These are phyloP conservation scores for Euwallacea similis DNA, from an alignment of 1,140 invertebrate species.

Conservation along the genomic window DNA sequence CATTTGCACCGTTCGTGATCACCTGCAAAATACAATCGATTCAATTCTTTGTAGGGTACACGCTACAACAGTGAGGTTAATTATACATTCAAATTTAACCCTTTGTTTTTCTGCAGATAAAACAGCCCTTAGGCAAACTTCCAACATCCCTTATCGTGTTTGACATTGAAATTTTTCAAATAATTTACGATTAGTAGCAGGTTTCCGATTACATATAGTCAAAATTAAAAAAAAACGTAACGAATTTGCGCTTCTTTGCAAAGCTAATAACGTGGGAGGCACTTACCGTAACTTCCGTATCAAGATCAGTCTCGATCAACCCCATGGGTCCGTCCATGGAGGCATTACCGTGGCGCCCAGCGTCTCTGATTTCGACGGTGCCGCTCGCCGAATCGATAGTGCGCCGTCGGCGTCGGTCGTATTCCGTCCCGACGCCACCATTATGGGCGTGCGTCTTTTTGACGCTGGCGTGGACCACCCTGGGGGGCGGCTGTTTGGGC, in stretches of 20 bases:
- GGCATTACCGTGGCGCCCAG: slow-evolving; percentile 27
- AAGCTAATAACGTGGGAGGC: not conserved
- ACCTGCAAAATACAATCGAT: slow-evolving; percentile 34
- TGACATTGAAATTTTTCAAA: no score
- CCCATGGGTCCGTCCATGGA: slow-evolving; percentile 59
- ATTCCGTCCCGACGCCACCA: slow-evolving; percentile 47
- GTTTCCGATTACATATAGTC: no score
- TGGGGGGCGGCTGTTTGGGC: slow-evolving; percentile 51
- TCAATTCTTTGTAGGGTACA: not conserved
- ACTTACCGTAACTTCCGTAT: slow-evolving; percentile 64
- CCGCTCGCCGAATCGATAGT: slow-evolving; percentile 53
- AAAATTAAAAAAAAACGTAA: no score
- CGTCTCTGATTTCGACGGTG: slow-evolving; percentile 20
- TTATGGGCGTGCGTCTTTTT: slow-evolving; percentile 43
- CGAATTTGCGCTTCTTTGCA: no score
- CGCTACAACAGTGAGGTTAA: not conserved
- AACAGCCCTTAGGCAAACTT: no score
- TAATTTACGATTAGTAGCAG: no score
- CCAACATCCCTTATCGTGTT: no score
- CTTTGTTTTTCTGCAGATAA: no score
- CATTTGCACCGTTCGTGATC: slow-evolving; percentile 58
- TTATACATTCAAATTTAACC: not conserved
- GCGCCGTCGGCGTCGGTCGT: slow-evolving; percentile 53
- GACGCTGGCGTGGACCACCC: slow-evolving; percentile 53
- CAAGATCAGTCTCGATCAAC: slow-evolving; percentile 84